phyloP scores from a whole-genome alignment of 2,797 vertebrate species.

The Sebastolobus altivelis region DNA sequence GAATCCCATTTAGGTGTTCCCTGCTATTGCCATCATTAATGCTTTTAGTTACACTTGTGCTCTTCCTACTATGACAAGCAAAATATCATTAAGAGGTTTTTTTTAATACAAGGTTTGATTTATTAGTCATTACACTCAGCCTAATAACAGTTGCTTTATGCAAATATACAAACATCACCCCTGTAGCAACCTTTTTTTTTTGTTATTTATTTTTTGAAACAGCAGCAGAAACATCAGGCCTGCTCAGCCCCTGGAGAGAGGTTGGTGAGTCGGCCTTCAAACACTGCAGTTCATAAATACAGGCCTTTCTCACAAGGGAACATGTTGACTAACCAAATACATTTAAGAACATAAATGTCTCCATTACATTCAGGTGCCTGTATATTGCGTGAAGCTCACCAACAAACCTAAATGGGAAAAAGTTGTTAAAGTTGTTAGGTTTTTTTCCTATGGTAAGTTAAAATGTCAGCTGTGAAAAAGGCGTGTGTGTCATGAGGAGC shows the following conservation, averaged over 20 bases:
- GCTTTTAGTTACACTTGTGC: not conserved
- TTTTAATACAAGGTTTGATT: not conserved
- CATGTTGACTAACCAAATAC: constrained; percentile 12
- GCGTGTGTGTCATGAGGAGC: constrained; percentile 4
- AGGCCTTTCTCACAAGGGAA: constrained; percentile 21
- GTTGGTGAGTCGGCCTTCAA: constrained; percentile 82
- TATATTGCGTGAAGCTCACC: not conserved
- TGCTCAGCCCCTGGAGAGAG: constrained; percentile 75
- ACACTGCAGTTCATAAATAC: constrained; percentile 68
- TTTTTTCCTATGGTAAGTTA: not conserved
- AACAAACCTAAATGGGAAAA: not conserved
- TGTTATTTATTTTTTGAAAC: constrained; percentile 40
- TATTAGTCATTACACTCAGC: not conserved
- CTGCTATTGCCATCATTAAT: not conserved
- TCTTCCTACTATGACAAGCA: not conserved
- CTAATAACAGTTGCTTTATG: not conserved
- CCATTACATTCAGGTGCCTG: not conserved
- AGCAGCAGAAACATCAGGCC: constrained; percentile 79
- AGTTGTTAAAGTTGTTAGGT: not conserved
- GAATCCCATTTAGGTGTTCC: not conserved
- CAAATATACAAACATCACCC: not conserved
- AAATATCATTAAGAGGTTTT: not conserved
- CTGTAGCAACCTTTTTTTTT: not conserved
- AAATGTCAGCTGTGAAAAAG: constrained; percentile 37
- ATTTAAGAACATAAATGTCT: not conserved